Evolutionary conservation across 64 coral and sea anemone genomes (phyloP), one percentile per base, ranked within the genome.

Genomic region (Catalaphyllia jardinei): DNA sequence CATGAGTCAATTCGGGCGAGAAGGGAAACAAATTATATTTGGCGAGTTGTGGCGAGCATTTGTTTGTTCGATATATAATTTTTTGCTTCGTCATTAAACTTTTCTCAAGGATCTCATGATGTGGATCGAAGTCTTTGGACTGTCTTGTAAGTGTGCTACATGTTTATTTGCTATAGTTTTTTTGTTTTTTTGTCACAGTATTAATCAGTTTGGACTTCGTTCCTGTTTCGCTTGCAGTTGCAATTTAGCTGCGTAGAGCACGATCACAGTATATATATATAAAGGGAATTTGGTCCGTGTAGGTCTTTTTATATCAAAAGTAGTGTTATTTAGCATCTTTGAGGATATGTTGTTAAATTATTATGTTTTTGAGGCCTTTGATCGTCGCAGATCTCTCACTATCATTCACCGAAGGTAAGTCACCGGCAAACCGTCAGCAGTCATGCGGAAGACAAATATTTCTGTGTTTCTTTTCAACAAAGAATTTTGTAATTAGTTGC

Each of bases 61-160:
- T 25, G 30, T 64, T 83, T 83, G 0, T 25, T 62, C 60, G 60
- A n/a, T 30, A 24, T 49, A 24, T 29, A 35, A 42, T 24, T 83
- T 85, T 85, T 69, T 35, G 80, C 80, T 16, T 67, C 80, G 80
- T 84, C 80, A 84, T 69, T 69, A 1, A 46, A n/a, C 24, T 11
- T 10, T 14, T 69, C 16, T 11, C 0, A 29, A 20, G 35, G 22
- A 63, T 81, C 20, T 17, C 22, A 85, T n/a, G 62, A 85, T 85
- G 81, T 27, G 35, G 62, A 85, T 85, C 31, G 62, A 71, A 25
- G 20, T 67, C 31, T 8, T 71, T 22, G 24, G 38, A 14, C 63
- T 85, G 12, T 38, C 67, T 28, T 71, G 81, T 85, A 71, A 85
- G 81, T 85, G n/a, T 29, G 12, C 10, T 16, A 8, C 28, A 19